phyloP scores from a whole-genome alignment of 1,140 invertebrate genomes.

The Eulimnadia texana region DNA sequence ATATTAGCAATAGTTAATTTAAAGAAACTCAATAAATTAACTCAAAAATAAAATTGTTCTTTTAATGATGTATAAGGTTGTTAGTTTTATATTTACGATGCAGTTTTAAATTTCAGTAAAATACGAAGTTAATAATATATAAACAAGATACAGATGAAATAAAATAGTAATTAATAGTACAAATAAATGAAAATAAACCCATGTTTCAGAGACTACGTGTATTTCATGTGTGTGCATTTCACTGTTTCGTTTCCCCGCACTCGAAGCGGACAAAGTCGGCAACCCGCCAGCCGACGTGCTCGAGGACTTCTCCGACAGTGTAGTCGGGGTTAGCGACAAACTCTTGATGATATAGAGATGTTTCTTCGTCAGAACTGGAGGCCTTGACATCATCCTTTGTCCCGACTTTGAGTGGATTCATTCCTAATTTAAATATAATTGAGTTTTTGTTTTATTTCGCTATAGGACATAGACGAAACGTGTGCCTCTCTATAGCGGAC shows the following conservation, averaged over 20 bases:
- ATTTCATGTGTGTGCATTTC: neutral
- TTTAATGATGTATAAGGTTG: too few relatives aligned
- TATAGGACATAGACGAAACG: too few relatives aligned
- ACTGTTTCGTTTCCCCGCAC: slow-evolving; percentile 45
- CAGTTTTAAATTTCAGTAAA: too few relatives aligned
- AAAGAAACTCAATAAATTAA: too few relatives aligned
- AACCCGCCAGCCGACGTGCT: slow-evolving; percentile 47
- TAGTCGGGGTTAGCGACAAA: slow-evolving; percentile 61
- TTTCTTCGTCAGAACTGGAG: slow-evolving; percentile 49
- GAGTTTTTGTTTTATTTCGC: too few relatives aligned
- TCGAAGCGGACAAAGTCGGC: slow-evolving; percentile 74
- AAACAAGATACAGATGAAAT: too few relatives aligned
- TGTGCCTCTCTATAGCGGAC: too few relatives aligned
- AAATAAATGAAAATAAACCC: neutral
- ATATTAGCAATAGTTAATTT: too few relatives aligned
- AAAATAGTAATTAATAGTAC: too few relatives aligned
- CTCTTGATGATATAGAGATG: slow-evolving; percentile 67
- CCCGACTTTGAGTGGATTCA: slow-evolving; percentile 69
- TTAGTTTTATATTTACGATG: too few relatives aligned
- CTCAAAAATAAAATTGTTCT: too few relatives aligned
- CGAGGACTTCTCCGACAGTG: slow-evolving; percentile 55
- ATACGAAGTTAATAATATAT: too few relatives aligned
- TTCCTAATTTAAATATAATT: slow-evolving; percentile 38
- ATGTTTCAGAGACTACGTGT: neutral
- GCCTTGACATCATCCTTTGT: slow-evolving; percentile 43